phyloP scores from a whole-genome alignment of 2,113 vertebrate genomes.

The Cochlearius cochlearius region DNA sequence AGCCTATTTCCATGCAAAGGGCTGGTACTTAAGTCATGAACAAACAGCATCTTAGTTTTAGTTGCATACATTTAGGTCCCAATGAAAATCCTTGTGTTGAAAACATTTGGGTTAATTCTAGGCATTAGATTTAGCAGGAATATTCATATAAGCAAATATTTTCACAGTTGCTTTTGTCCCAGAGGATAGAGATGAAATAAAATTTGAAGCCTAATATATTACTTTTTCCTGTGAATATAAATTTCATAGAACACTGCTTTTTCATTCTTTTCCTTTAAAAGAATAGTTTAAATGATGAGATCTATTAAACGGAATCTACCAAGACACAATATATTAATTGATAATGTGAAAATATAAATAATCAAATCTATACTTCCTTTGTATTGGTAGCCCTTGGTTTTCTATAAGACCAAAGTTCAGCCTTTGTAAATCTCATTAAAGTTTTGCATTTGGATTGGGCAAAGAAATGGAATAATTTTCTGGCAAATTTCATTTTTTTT shows the following conservation, averaged over 20 bases:
- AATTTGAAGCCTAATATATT: neutral
- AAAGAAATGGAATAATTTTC: neutral
- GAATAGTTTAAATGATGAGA: neutral
- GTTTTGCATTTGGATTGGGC: neutral
- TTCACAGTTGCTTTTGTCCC: neutral
- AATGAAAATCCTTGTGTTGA: neutral
- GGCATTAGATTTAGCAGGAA: neutral
- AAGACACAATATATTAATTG: neutral
- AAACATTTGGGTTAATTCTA: neutral
- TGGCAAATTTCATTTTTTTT: neutral
- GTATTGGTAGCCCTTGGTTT: neutral
- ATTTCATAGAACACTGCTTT: neutral
- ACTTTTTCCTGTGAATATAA: neutral
- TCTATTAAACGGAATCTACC: neutral
- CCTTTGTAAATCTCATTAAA: neutral
- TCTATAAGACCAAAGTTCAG: neutral
- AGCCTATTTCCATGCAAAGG: neutral
- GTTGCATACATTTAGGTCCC: neutral
- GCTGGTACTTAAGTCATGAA: neutral
- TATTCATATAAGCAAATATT: constrained; percentile 24
- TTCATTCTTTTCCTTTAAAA: neutral
- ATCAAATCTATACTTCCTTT: neutral
- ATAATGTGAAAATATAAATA: neutral
- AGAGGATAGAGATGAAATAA: neutral
- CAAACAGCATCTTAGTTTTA: neutral